phyloP scores from a whole-genome alignment of 2,888 invertebrate species.

The Hartigia nigra region DNA sequence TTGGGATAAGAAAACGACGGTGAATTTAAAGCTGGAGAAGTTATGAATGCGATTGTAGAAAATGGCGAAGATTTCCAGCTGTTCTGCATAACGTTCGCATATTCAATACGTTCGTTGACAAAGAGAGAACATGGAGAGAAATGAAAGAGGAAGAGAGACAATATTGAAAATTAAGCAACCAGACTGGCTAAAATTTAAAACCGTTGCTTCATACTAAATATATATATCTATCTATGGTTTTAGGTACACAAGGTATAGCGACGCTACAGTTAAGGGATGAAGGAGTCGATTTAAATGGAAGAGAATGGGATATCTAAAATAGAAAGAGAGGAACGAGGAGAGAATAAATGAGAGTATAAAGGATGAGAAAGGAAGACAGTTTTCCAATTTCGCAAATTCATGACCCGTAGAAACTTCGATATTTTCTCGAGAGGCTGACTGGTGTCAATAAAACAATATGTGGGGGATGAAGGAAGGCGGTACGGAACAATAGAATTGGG shows the following conservation, averaged over 20 bases:
- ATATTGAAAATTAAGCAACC: constrained; percentile 29
- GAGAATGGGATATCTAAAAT: not conserved
- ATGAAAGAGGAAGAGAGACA: not conserved
- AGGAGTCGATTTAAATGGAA: not conserved
- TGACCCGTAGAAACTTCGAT: constrained; percentile 27
- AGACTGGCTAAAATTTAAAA: constrained; percentile 25
- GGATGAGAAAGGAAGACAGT: constrained; percentile 33
- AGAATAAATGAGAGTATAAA: constrained; percentile 14
- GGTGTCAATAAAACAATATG: constrained; percentile 41
- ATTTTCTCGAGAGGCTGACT: constrained; percentile 24
- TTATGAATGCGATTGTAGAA: not conserved
- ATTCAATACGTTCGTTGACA: not conserved
- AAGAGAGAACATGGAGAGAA: not conserved
- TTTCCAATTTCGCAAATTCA: constrained; percentile 47
- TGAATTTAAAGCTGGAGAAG: not conserved
- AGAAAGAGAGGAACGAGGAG: not conserved
- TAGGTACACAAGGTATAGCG: not conserved
- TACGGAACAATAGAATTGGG: constrained; percentile 3
- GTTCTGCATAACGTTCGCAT: not conserved
- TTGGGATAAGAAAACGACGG: not conserved
- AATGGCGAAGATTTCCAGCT: not conserved
- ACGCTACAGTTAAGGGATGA: not conserved
- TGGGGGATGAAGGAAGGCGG: not conserved
- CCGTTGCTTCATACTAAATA: constrained; percentile 21
- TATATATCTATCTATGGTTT: not conserved